Evolutionary conservation across 2,113 vertebrate species (phyloP), one percentile per base, ranked within the genome.

Genomic region (Strix aluco): DNA sequence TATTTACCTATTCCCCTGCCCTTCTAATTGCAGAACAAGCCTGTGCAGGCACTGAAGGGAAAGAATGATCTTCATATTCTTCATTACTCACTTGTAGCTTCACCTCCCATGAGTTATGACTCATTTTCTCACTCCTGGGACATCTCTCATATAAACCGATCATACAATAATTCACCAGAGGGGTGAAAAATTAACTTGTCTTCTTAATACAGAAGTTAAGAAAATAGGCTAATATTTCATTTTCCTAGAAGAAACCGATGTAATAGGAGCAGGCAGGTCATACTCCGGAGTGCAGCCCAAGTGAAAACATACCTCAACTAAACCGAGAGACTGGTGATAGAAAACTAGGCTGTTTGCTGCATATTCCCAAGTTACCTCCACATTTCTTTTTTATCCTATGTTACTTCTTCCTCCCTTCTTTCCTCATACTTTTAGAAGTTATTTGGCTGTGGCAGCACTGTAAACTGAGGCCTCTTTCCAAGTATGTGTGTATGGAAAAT

Each of bases 101-200:
- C 95, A 96, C 91, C 85, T 93, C 69, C 81, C 9, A 2, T 97
- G 94, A 97, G 81, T 97, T 97, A 97, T 97, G 95, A 96, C 89
- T 95, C 91, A 97, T 97, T 96, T 96, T 95, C 93, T 90, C 86
- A 87, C 92, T 96, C 86, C 87, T 86, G 58, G 67, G 93, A 94
- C 88, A 87, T 92, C 83, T 91, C 89, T 97, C 95, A 96, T 90
- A 96, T 93, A 96, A 97, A 92, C 81, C 12, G 59, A 95, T 95
- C 94, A 77, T 94, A 85, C 62, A 83, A 92, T 97, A 97, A 97
- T 97, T 97, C 95, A 96, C 93, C 73, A 91, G 72, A 93, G 66
- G 62, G 85, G 78, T 97, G 96, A 97, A 97, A 97, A 97, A 97
- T 97, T 97, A 97, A 96, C 96, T 96, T 97, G 95, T 97, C 96